These are phyloP conservation scores for Subanguina moxae DNA, from an alignment of 1,140 invertebrate species.

Conservation along the genomic window DNA sequence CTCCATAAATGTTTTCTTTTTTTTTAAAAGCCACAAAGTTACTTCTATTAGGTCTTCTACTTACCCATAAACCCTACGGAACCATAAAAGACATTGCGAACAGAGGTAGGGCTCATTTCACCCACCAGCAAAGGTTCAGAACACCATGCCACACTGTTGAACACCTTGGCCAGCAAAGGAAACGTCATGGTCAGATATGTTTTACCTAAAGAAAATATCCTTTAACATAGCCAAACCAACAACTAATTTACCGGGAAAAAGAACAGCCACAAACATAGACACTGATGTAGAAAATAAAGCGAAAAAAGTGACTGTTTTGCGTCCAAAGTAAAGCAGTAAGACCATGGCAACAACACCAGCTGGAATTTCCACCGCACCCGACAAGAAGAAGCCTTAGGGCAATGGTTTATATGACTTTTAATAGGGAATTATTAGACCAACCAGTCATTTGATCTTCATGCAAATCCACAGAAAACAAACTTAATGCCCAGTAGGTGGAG, in stretches of 20 bases:
- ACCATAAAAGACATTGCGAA: constrained; percentile 42
- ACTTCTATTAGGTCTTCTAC: background rate
- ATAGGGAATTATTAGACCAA: background rate
- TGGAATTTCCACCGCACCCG: constrained; percentile 44
- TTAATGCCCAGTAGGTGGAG: constrained; percentile 42
- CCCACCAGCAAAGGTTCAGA: constrained; percentile 40
- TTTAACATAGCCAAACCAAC: background rate
- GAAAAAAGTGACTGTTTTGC: constrained; percentile 37
- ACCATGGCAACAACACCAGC: constrained; percentile 42
- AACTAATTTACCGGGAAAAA: constrained; percentile 32
- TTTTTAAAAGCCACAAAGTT: too few species aligned
- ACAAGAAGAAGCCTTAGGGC: constrained; percentile 31
- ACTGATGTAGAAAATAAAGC: constrained; percentile 34
- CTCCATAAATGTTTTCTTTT: too few species aligned
- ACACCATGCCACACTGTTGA: constrained; percentile 40
- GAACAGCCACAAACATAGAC: constrained; percentile 34
- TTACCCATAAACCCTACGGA: constrained; percentile 17
- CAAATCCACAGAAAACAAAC: constrained; percentile 41
- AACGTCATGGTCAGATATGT: constrained; percentile 32
- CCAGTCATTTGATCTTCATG: constrained; percentile 49
- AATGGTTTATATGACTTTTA: too few species aligned
- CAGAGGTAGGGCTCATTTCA: constrained; percentile 46
- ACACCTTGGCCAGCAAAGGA: constrained; percentile 43
- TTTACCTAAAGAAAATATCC: constrained; percentile 26
- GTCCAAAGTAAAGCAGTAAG: constrained; percentile 34